These are phyloP conservation scores for Lypha dubia DNA, from an alignment of 2,888 invertebrate genomes.

Conservation along the genomic window DNA sequence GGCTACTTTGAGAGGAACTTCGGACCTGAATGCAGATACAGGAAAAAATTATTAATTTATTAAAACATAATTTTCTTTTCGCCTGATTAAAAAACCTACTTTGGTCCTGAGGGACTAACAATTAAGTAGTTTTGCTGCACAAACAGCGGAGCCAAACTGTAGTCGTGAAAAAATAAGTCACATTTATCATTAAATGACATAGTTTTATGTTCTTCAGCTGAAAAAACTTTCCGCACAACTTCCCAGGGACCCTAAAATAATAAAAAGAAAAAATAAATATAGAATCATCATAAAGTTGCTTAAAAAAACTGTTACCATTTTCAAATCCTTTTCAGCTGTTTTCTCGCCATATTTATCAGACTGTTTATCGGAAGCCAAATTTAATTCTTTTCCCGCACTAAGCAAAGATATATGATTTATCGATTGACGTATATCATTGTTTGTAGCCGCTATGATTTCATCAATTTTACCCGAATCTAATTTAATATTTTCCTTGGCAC, in stretches of 20 bases:
- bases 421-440: slow-evolving; percentile 96
- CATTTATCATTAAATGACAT: slow-evolving; percentile 93
- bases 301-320: slow-evolving; percentile 85
- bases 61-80: too few species aligned
- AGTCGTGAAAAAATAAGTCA: slow-evolving; percentile 98
- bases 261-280: slow-evolving; percentile 57
- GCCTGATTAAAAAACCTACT: too few species aligned
- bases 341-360: slow-evolving; percentile 85
- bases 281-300: background rate
- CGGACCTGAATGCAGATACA: slow-evolving; percentile 76
- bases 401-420: slow-evolving; percentile 95
- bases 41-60: too few species aligned
- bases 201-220: slow-evolving; percentile 89
- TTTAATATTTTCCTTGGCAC: slow-evolving; percentile 94
- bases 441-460: slow-evolving; percentile 93
- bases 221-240: slow-evolving; percentile 94
- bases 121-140: slow-evolving; percentile 98
- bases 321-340: slow-evolving; percentile 90
- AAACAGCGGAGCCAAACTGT: slow-evolving; percentile 97
- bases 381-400: slow-evolving; percentile 85
- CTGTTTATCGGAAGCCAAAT: slow-evolving; percentile 82
- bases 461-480: slow-evolving; percentile 90
- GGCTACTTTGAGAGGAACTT: slow-evolving; percentile 89
- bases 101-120: slow-evolving; percentile 90
- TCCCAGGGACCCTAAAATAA: slow-evolving; percentile 93